Conservation (phyloP, 2,888 invertebrate genomes). For the Protophormia terraenovae region DNA sequence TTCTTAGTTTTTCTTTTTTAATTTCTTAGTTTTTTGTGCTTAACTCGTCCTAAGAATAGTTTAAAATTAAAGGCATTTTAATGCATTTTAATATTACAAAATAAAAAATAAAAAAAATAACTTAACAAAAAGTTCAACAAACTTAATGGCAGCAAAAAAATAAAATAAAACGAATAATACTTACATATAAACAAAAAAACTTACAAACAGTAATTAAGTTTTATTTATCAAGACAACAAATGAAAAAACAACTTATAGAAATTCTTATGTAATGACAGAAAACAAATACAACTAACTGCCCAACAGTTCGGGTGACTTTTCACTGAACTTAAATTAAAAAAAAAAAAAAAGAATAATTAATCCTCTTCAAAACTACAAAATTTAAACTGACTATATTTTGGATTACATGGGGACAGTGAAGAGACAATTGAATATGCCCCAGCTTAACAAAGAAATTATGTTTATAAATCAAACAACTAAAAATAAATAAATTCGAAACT, state of each 20-base stretch:
- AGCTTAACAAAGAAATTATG: no score
- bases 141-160: conserved; percentile 40
- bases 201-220: conserved; percentile 63
- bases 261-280: conserved; percentile 67
- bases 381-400: no score
- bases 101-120: neutral
- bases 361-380: no score
- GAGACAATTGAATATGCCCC: no score
- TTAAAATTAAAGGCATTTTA: conserved; percentile 33
- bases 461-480: no score
- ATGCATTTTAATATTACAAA: conserved; percentile 10
- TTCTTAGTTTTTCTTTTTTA: neutral
- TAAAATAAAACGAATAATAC: conserved; percentile 1
- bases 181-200: conserved; percentile 13
- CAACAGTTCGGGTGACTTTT: no score
- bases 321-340: no score
- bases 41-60: conserved; percentile 12
- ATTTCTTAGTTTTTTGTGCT: neutral
- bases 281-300: conserved; percentile 34
- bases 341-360: no score
- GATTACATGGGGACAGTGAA: no score
- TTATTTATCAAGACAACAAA: conserved; percentile 59
- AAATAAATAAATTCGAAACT: no score
- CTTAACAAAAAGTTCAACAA: conserved; percentile 44
- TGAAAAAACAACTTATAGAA: conserved; percentile 44